Conservation (phyloP, 2,888 invertebrate species). For the Drosophila buzzatii region DNA sequence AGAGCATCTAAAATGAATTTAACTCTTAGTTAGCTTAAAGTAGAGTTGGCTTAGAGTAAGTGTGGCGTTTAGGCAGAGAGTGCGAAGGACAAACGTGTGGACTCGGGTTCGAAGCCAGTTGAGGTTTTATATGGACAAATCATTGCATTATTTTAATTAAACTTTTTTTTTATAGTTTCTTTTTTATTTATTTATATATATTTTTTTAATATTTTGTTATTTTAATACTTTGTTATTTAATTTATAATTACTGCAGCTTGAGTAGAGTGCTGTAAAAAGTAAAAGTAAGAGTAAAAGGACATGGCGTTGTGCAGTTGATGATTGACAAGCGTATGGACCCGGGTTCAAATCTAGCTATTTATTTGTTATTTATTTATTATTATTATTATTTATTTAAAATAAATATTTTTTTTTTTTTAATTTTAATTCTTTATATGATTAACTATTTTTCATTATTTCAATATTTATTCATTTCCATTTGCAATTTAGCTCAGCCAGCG, state of each 20-base stretch:
- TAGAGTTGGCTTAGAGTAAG: rapidly evolving
- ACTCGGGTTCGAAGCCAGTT: background rate
- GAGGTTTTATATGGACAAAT: background rate
- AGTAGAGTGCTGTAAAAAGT: too few relatives aligned
- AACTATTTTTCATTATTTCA: background rate
- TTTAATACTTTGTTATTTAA: background rate
- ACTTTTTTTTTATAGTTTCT: background rate
- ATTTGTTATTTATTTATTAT: background rate
- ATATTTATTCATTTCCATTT: background rate
- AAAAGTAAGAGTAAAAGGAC: too few relatives aligned
- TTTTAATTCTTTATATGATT: background rate
- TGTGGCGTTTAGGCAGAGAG: background rate
- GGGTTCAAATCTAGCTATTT: background rate
- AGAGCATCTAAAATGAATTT: slow-evolving; percentile 54
- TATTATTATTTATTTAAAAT: background rate
- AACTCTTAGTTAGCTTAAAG: too few relatives aligned
- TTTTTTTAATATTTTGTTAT: background rate
- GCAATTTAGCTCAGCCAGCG: background rate
- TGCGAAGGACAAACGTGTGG: background rate
- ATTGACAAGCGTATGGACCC: background rate
- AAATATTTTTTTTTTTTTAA: background rate
- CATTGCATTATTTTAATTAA: too few relatives aligned
- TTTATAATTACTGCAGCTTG: background rate
- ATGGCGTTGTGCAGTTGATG: too few relatives aligned
- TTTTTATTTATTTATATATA: background rate